Percentiles rank a stretch among this genome's conserved stretches.
Evolutionary conservation across 2,888 invertebrate species (phyloP).

Genomic region (Scelioninae gen. 2): DNA sequence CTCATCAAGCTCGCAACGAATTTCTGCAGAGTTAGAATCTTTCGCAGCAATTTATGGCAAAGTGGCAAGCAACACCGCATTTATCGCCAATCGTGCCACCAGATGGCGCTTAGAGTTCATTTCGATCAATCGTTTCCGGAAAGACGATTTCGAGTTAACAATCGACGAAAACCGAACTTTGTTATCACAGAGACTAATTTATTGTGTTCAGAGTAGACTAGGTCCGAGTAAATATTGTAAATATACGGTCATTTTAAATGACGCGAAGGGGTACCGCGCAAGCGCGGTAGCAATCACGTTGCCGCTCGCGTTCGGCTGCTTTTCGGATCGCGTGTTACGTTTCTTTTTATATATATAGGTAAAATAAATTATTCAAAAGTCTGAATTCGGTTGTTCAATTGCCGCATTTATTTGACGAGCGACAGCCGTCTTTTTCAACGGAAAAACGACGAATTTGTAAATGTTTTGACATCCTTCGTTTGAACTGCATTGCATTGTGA

Average conservation of each 20-base stretch:
- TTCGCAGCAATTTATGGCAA: not conserved
- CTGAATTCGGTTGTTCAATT: constrained; percentile 38
- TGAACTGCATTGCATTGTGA: constrained; percentile 46
- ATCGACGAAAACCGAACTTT: constrained; percentile 15
- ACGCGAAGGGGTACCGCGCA: constrained; percentile 7
- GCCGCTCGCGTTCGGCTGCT: constrained; percentile 3
- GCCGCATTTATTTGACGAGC: constrained; percentile 31
- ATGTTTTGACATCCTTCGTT: constrained; percentile 21
- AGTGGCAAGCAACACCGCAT: not conserved
- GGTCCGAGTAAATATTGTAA: constrained; percentile 47
- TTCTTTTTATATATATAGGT: not conserved
- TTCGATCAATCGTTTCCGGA: too few relatives aligned
- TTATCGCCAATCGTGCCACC: not conserved
- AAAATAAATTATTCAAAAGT: constrained; percentile 29
- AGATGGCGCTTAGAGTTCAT: not conserved
- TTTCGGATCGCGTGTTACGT: constrained; percentile 17
- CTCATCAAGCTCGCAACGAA: not conserved
- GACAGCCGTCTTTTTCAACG: not conserved
- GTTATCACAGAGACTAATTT: constrained; percentile 51
- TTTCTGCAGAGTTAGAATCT: not conserved
- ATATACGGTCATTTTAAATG: constrained; percentile 20
- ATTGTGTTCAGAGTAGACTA: constrained; percentile 56
- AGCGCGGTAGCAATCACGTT: constrained; percentile 15
- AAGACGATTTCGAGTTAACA: too few relatives aligned
- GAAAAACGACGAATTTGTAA: constrained; percentile 3